A percentile compares a stretch with the other conserved stretches of the same genome.
phyloP scores from a whole-genome alignment of 2,797 vertebrate genomes.

The Epinephelus coioides region DNA sequence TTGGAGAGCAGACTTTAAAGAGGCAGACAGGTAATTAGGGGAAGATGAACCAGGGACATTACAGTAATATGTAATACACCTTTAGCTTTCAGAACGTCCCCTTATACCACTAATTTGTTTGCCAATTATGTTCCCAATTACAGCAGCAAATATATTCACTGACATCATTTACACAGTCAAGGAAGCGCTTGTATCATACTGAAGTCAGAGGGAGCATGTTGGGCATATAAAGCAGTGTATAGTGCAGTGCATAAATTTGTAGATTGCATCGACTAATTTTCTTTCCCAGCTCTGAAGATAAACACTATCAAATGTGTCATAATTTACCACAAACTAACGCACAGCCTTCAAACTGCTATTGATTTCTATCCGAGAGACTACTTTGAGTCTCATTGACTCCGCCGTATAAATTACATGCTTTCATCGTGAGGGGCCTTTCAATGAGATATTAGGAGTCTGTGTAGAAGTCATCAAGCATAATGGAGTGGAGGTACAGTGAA shows the following conservation, averaged over 20 bases:
- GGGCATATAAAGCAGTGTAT: not conserved
- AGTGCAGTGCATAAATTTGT: not conserved
- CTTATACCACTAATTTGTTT: not conserved
- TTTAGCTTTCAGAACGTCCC: not conserved
- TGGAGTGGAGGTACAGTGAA: constrained; percentile 50
- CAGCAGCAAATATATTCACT: not conserved
- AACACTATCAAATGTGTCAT: constrained; percentile 18
- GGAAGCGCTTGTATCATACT: too few species aligned
- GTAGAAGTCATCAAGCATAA: constrained; percentile 40
- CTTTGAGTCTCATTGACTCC: constrained; percentile 39
- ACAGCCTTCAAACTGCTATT: constrained; percentile 15
- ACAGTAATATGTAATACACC: not conserved
- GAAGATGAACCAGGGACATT: not conserved
- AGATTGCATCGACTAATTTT: not conserved
- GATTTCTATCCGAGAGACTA: constrained; percentile 27
- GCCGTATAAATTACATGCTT: constrained; percentile 29
- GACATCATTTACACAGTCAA: not conserved
- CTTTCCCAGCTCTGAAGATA: not conserved
- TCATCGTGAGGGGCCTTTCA: constrained; percentile 34
- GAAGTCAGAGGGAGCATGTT: not conserved
- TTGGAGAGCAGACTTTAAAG: not conserved
- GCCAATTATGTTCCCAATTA: not conserved
- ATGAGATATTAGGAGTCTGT: constrained; percentile 41
- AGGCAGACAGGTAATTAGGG: not conserved
- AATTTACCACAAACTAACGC: constrained; percentile 46